These are phyloP conservation scores for Galerucella calmariensis DNA, from an alignment of 2,888 invertebrate species.

Conservation along the genomic window DNA sequence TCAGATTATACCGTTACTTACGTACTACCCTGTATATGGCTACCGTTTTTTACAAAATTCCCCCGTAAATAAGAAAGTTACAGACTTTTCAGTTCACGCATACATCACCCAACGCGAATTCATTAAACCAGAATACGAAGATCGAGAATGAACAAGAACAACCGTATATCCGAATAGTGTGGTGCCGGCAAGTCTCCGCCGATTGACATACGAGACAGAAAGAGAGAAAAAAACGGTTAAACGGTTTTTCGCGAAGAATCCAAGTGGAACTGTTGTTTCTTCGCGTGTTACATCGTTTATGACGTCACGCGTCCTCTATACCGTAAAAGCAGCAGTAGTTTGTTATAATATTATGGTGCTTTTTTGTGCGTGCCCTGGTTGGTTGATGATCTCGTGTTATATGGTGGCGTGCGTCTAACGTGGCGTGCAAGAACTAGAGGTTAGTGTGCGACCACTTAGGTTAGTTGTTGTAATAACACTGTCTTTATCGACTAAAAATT, in stretches of 20 bases:
- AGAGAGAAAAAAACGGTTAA: conserved; percentile 3
- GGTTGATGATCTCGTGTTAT: conserved; percentile 10
- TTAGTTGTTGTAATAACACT: not conserved
- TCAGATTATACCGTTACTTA: too few species aligned
- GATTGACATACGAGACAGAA: not conserved
- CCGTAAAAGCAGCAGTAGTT: not conserved
- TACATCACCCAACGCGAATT: conserved; percentile 3
- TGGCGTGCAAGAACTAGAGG: conserved; percentile 11
- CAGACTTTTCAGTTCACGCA: conserved; percentile 9
- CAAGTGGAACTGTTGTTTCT: conserved; percentile 26
- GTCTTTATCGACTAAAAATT: not conserved
- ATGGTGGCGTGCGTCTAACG: conserved; percentile 6
- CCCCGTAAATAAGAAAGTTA: conserved; percentile 13
- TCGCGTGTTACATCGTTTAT: conserved; percentile 9
- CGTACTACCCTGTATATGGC: too few species aligned
- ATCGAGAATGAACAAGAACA: conserved; percentile 6
- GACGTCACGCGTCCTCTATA: conserved; percentile 17
- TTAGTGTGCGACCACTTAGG: not conserved
- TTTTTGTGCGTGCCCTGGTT: conserved; percentile 19
- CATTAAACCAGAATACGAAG: conserved; percentile 5
- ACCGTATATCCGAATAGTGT: not conserved
- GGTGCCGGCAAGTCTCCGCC: conserved; percentile 14
- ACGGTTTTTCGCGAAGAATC: conserved; percentile 24
- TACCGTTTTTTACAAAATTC: too few species aligned
- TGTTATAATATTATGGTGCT: not conserved